A percentile compares a stretch with the other conserved stretches of the same genome.
phyloP scores from a whole-genome alignment of 2,797 vertebrate genomes.

The Anguilla megastoma region DNA sequence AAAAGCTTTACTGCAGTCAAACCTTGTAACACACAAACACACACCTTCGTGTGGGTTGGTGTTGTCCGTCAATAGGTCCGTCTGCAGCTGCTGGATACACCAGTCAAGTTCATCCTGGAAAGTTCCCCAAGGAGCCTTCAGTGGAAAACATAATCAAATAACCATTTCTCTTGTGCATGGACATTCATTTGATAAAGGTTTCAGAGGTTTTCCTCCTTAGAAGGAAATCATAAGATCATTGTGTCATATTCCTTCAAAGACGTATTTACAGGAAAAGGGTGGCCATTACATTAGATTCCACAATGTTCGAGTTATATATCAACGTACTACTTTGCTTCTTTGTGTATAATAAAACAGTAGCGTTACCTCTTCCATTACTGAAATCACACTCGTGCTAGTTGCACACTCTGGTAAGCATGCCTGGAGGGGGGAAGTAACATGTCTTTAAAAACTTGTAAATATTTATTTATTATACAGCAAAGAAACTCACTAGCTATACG shows the following conservation, averaged over 20 bases:
- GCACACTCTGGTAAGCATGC: not conserved
- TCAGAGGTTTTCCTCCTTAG: not conserved
- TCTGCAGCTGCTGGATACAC: constrained; percentile 55
- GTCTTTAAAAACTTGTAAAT: not conserved
- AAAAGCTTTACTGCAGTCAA: not conserved
- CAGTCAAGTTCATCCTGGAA: constrained; percentile 56
- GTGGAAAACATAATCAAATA: not conserved
- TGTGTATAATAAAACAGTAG: too few species aligned
- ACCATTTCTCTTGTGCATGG: not conserved
- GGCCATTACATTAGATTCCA: not conserved
- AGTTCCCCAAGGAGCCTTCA: constrained; percentile 39
- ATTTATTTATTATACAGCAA: not conserved
- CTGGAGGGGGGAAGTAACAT: not conserved
- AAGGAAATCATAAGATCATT: not conserved
- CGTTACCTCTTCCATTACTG: constrained; percentile 13
- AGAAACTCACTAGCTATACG: not conserved
- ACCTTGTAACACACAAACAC: not conserved
- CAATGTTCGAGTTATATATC: not conserved
- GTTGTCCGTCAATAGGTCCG: constrained; percentile 34
- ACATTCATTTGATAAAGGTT: not conserved
- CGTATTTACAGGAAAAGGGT: not conserved
- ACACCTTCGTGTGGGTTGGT: constrained; percentile 46
- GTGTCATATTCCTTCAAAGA: not conserved
- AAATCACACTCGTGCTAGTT: not conserved
- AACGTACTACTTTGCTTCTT: not conserved